phyloP scores from a whole-genome alignment of 2,797 vertebrate species.

The Manis crassicaudata region DNA sequence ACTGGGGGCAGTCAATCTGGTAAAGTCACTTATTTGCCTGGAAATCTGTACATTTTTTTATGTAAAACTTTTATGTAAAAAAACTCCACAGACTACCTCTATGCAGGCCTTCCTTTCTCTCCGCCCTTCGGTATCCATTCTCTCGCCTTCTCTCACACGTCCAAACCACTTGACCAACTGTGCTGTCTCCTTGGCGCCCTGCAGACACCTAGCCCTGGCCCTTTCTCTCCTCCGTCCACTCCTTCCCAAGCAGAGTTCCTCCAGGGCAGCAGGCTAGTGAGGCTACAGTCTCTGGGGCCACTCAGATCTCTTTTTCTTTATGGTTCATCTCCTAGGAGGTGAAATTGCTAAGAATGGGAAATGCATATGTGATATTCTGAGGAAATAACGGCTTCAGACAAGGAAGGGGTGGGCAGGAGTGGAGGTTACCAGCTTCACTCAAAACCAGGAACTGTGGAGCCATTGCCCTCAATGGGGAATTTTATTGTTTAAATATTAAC shows the following conservation, averaged over 20 bases:
- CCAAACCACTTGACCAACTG: not conserved
- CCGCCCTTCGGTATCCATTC: not conserved
- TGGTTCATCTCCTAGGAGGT: not conserved
- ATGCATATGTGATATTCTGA: accelerated
- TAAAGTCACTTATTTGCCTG: not conserved
- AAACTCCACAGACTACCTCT: not conserved
- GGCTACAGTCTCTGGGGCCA: not conserved
- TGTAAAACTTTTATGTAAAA: no score
- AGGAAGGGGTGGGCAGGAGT: not conserved
- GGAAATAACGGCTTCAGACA: not conserved
- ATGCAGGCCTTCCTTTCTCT: not conserved
- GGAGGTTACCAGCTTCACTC: not conserved
- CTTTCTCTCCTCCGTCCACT: not conserved
- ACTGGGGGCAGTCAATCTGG: not conserved
- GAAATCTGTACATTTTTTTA: not conserved
- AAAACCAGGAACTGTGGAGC: not conserved
- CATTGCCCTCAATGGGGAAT: not conserved
- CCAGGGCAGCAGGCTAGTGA: no score
- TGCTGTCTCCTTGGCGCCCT: accelerated
- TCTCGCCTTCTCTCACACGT: not conserved
- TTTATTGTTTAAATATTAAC: not conserved
- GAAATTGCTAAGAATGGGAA: not conserved
- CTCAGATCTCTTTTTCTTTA: not conserved
- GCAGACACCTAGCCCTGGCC: accelerated
- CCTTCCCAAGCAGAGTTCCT: not conserved